phyloP scores from a whole-genome alignment of 2,888 invertebrate genomes.

The Dioctria linearis region DNA sequence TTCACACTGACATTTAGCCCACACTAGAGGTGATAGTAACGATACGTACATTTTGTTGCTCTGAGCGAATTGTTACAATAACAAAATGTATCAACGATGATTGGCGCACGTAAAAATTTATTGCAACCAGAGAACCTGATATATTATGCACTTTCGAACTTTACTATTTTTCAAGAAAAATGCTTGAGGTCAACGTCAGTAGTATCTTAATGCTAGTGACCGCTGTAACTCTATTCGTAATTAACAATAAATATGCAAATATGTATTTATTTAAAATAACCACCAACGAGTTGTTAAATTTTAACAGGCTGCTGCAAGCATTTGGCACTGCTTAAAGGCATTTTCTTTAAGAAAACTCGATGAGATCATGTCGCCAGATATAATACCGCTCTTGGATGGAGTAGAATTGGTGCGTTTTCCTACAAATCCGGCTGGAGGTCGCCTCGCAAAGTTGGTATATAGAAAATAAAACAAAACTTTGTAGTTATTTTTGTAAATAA shows the following conservation, averaged over 20 bases:
- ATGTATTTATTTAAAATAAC: too few species aligned
- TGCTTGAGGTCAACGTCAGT: too few species aligned
- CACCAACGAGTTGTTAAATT: neutral
- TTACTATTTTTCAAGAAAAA: too few species aligned
- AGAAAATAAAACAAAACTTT: neutral
- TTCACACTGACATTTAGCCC: too few species aligned
- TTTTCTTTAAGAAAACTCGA: constrained; percentile 73
- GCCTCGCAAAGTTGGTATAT: constrained; percentile 7
- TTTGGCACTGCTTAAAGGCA: constrained; percentile 63
- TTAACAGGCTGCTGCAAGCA: neutral
- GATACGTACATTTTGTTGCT: too few species aligned
- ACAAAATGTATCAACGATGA: too few species aligned
- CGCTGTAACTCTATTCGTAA: neutral
- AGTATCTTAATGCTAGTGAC: neutral
- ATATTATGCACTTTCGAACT: too few species aligned
- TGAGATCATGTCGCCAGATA: constrained; percentile 74
- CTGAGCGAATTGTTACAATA: too few species aligned
- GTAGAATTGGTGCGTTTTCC: constrained; percentile 72
- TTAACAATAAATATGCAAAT: too few species aligned
- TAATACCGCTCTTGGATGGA: constrained; percentile 77
- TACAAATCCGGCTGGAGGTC: constrained; percentile 28
- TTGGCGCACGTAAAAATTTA: too few species aligned
- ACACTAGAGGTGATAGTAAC: too few species aligned
- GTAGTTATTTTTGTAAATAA: neutral
- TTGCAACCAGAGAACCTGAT: too few species aligned